These are phyloP conservation scores for Prenolepis imparis DNA, from an alignment of 2,888 invertebrate genomes.

Conservation along the genomic window DNA sequence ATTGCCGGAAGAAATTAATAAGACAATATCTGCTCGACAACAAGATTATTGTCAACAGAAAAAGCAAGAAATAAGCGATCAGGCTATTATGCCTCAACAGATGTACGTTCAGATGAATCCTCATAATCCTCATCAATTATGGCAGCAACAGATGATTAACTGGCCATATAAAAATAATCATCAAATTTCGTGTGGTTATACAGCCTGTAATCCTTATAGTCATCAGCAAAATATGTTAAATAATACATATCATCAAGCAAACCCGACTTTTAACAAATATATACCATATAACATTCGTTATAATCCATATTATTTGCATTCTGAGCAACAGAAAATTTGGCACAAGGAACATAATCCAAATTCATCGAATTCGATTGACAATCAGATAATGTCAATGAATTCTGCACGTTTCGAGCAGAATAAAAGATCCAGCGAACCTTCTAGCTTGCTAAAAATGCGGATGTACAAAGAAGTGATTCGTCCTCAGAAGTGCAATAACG, in stretches of 20 bases:
- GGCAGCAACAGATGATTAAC: slow-evolving; percentile 21
- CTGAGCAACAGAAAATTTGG: slow-evolving; percentile 54
- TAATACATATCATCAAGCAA: background rate
- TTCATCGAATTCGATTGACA: background rate
- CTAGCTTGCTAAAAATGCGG: slow-evolving; percentile 79
- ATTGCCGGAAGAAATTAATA: background rate
- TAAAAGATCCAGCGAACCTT: slow-evolving; percentile 61
- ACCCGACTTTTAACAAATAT: background rate
- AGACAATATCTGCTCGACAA: slow-evolving; percentile 13
- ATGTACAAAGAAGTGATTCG: slow-evolving; percentile 74
- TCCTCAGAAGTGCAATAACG: slow-evolving; percentile 80
- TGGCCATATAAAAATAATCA: slow-evolving; percentile 26
- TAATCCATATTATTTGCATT: slow-evolving; percentile 41
- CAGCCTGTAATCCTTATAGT: background rate
- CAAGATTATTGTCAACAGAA: background rate
- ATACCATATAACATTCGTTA: slow-evolving; percentile 37
- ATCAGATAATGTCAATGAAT: background rate
- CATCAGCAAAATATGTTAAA: background rate
- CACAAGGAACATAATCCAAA: slow-evolving; percentile 5
- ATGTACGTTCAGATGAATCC: slow-evolving; percentile 21
- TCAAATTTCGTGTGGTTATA: background rate
- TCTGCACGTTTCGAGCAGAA: background rate
- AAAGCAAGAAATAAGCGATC: background rate
- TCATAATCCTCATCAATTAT: slow-evolving; percentile 54
- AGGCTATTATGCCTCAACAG: slow-evolving; percentile 4